phyloP scores from a whole-genome alignment of 2,888 invertebrate species.

The Lepidocyrtinus sp. region DNA sequence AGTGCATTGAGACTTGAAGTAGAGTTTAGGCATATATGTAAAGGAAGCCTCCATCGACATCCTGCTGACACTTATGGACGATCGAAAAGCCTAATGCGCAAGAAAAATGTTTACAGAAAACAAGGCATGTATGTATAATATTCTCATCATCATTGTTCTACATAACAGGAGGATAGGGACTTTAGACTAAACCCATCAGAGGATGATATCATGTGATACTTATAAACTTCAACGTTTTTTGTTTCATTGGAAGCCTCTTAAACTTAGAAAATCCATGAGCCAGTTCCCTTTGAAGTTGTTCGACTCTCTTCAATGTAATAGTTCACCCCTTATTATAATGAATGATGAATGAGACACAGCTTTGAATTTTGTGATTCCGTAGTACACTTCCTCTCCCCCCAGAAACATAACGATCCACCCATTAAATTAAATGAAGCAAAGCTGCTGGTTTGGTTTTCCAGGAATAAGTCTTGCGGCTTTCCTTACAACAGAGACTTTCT shows the following conservation, averaged over 20 bases:
- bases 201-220: background rate
- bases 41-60: slow-evolving; percentile 1
- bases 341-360: slow-evolving; percentile 12
- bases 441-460: background rate
- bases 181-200: background rate
- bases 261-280: too few relatives aligned
- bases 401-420: background rate
- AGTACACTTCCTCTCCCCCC: background rate
- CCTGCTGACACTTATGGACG: slow-evolving; percentile 43
- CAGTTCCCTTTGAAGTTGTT: too few relatives aligned
- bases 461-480: slow-evolving; percentile 16
- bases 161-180: background rate
- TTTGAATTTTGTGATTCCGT: slow-evolving; percentile 2
- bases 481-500: background rate
- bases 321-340: slow-evolving; percentile 1
- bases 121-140: slow-evolving; percentile 12
- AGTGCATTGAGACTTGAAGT: background rate
- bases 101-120: background rate
- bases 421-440: slow-evolving; percentile 7
- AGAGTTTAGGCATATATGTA: background rate
- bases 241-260: background rate
- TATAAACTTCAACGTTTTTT: background rate
- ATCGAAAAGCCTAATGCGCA: too few relatives aligned
- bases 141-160: slow-evolving; percentile 29
- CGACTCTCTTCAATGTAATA: background rate